Evolutionary conservation across 2,888 invertebrate species (phyloP).

Genomic region (Lithophane socia): DNA sequence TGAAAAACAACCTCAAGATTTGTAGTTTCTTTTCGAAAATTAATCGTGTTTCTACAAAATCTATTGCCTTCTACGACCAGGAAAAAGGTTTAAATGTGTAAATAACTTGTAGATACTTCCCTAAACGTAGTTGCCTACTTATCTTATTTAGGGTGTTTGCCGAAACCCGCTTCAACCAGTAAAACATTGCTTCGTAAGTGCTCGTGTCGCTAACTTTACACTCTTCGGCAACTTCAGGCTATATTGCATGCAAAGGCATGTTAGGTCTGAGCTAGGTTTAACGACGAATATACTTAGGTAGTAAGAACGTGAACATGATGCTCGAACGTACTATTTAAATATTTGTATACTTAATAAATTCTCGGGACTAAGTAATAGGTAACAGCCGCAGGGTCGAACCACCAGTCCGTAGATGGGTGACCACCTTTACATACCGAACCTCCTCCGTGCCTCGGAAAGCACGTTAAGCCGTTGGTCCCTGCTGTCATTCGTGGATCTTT

Average conservation of each 20-base stretch:
- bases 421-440: too few species aligned
- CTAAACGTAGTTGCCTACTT: conserved; percentile 52
- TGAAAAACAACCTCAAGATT: background rate
- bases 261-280: background rate
- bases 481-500: too few species aligned
- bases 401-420: too few species aligned
- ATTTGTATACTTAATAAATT: too few species aligned
- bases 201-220: conserved; percentile 49
- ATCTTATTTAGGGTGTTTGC: conserved; percentile 57
- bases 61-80: conserved; percentile 16
- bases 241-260: conserved; percentile 5
- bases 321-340: too few species aligned
- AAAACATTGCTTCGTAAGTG: conserved; percentile 55
- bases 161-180: conserved; percentile 47
- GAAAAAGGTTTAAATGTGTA: conserved; percentile 53
- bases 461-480: too few species aligned
- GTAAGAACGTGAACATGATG: background rate
- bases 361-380: too few species aligned
- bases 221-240: conserved; percentile 27
- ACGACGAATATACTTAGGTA: background rate
- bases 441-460: too few species aligned
- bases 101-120: conserved; percentile 53
- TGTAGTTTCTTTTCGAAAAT: background rate
- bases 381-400: too few species aligned
- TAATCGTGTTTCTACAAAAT: conserved; percentile 25